A percentile compares a stretch with the other conserved stretches of the same genome.
Evolutionary conservation across 2,888 invertebrate species (phyloP).

Genomic region (Drosophila merina): DNA sequence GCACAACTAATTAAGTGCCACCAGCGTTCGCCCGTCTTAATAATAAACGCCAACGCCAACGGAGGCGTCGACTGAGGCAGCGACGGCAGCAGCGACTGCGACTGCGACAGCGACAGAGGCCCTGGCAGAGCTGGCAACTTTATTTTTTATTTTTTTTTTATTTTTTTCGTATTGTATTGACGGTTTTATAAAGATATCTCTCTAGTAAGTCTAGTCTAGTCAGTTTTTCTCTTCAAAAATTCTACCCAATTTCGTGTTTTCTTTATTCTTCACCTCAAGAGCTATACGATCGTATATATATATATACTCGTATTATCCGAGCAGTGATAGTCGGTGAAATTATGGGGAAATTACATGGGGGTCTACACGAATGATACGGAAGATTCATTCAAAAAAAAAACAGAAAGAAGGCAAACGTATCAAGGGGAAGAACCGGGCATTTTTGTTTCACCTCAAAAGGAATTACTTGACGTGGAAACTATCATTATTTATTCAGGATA

Average conservation of each 20-base stretch:
- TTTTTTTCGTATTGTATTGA: conserved; percentile 39
- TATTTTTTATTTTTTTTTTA: not conserved
- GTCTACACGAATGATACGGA: conserved; percentile 1
- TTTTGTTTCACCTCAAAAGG: conserved; percentile 6
- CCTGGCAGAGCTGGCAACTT: not conserved
- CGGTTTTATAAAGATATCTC: conserved; percentile 55
- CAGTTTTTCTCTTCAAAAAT: conserved; percentile 19
- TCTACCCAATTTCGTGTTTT: conserved; percentile 1
- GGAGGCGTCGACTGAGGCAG: not conserved
- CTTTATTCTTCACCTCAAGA: conserved; percentile 9
- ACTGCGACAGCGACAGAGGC: conserved; percentile 3
- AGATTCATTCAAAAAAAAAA: conserved; percentile 11
- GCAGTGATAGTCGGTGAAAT: not conserved
- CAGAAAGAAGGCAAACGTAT: not conserved
- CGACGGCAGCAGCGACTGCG: not conserved
- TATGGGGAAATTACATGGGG: conserved; percentile 12
- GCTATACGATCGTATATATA: not conserved
- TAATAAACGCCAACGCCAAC: conserved; percentile 61
- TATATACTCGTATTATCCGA: not conserved
- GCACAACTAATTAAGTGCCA: conserved; percentile 78
- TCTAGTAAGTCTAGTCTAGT: conserved; percentile 43
- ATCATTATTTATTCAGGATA: conserved; percentile 2
- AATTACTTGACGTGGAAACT: not conserved
- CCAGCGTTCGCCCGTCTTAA: conserved; percentile 74
- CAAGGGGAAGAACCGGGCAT: not conserved